phyloP scores from a whole-genome alignment of 2,113 vertebrate genomes.

The Nycticebus coucang region DNA sequence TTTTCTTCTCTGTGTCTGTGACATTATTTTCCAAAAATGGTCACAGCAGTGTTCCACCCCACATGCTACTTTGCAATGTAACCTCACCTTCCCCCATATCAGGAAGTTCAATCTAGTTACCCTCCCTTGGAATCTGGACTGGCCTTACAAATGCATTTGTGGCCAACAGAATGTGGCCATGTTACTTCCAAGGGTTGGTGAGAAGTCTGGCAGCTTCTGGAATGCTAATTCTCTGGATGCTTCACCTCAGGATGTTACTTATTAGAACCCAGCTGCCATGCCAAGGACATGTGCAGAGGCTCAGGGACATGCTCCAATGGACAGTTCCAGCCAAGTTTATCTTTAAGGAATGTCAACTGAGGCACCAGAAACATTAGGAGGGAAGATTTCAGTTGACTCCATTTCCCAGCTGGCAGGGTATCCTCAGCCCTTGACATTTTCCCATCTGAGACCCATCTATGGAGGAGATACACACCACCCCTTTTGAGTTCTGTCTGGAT shows the following conservation, averaged over 20 bases:
- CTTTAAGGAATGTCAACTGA: neutral
- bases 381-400: neutral
- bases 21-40: conserved; percentile 1
- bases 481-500: neutral
- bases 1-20: neutral
- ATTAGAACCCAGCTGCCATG: neutral
- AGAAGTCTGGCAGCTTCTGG: neutral
- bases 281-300: neutral
- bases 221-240: neutral
- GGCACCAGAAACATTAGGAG: neutral
- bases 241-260: too few relatives aligned
- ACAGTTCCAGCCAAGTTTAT: neutral
- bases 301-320: neutral
- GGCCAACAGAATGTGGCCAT: neutral
- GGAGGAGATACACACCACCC: neutral
- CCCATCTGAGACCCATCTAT: neutral
- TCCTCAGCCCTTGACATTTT: neutral
- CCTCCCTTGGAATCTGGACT: neutral
- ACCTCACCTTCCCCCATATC: neutral
- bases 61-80: neutral
- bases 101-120: neutral
- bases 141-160: neutral
- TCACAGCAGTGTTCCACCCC: neutral
- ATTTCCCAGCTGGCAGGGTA: neutral
- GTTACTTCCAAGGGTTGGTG: neutral